A percentile compares a stretch with the other conserved stretches of the same genome.
phyloP scores from a whole-genome alignment of 2,113 vertebrate genomes.

The Platycercus adscitus region DNA sequence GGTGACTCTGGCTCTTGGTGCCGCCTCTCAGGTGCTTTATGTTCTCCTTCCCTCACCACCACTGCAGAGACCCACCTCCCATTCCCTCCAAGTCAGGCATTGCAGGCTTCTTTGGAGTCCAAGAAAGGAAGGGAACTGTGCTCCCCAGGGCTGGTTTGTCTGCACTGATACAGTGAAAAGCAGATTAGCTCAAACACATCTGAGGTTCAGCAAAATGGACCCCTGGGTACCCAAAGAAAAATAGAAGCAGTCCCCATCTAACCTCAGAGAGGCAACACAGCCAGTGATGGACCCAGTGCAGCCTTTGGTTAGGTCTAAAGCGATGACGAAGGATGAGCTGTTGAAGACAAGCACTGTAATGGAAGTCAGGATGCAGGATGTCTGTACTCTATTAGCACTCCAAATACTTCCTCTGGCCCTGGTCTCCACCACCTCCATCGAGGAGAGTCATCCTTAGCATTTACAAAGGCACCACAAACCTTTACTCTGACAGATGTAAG shows the following conservation, averaged over 20 bases:
- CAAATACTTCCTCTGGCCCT: background rate
- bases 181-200: background rate
- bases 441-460: background rate
- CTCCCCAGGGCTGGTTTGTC: background rate
- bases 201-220: background rate
- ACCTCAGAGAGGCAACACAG: accelerated
- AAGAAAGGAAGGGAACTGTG: background rate
- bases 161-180: background rate
- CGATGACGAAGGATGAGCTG: accelerated
- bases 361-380: too few relatives aligned
- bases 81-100: accelerated
- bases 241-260: background rate
- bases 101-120: background rate
- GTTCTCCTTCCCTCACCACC: background rate
- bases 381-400: background rate
- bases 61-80: background rate
- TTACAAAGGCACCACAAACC: background rate
- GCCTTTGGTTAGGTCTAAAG: background rate
- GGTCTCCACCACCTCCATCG: accelerated
- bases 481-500: background rate
- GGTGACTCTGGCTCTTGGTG: background rate
- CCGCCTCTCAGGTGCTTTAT: background rate
- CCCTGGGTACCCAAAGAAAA: background rate
- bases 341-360: background rate
- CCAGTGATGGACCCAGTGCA: accelerated